These are phyloP conservation scores for Hirtodrosophila histrioides DNA, from an alignment of 2,888 invertebrate species.

Conservation along the genomic window DNA sequence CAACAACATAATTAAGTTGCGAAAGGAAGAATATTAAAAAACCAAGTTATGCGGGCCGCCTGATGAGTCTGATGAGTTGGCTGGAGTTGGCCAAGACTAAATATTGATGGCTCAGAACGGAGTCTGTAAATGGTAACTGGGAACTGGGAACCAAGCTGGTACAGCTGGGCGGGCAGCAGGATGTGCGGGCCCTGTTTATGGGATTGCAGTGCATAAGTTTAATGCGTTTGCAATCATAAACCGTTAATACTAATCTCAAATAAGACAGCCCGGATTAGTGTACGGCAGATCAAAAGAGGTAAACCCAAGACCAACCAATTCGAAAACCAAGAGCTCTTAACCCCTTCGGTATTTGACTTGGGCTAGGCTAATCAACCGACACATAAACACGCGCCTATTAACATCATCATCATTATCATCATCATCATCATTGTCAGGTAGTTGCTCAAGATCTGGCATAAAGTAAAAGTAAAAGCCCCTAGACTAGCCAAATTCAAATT, in stretches of 20 bases:
- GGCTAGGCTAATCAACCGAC: slow-evolving; percentile 28
- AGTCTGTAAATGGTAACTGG: too few relatives aligned
- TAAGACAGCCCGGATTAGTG: slow-evolving; percentile 20
- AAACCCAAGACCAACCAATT: not conserved
- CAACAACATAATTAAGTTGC: slow-evolving; percentile 17
- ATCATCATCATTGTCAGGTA: slow-evolving; percentile 38
- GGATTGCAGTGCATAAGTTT: slow-evolving; percentile 26
- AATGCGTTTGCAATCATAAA: slow-evolving; percentile 22
- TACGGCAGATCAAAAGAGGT: slow-evolving; percentile 13
- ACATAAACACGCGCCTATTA: slow-evolving; percentile 36
- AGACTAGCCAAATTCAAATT: slow-evolving; percentile 39
- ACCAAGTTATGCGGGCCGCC: slow-evolving; percentile 28
- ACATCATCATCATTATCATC: slow-evolving; percentile 9
- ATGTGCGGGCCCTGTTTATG: slow-evolving; percentile 52
- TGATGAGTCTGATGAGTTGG: too few relatives aligned
- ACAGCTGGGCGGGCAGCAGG: slow-evolving; percentile 27
- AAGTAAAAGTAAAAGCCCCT: slow-evolving; percentile 41
- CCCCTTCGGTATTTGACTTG: slow-evolving; percentile 30
- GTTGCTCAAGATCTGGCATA: slow-evolving; percentile 16
- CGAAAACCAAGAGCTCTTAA: slow-evolving; percentile 7
- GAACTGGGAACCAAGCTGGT: slow-evolving; percentile 1
- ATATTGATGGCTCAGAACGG: too few relatives aligned
- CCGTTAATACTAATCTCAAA: slow-evolving; percentile 48
- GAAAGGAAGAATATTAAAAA: not conserved
- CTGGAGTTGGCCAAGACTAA: too few relatives aligned